Percentiles rank a stretch among this genome's conserved stretches.
Conservation (phyloP, 2,888 invertebrate genomes). For the Hedychridium roseum region DNA sequence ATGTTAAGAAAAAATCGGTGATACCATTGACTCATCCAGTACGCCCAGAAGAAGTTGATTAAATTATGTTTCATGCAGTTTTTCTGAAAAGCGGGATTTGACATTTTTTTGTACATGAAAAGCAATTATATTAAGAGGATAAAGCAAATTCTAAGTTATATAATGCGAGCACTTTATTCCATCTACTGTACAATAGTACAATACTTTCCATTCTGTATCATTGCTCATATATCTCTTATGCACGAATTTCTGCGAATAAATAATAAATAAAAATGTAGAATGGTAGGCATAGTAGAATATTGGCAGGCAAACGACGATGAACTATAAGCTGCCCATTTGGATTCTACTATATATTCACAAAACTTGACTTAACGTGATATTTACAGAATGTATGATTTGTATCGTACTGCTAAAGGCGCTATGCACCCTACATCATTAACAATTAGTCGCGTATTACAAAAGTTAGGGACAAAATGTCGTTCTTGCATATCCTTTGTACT, state of each 20-base stretch:
- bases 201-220: conserved; percentile 44
- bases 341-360: conserved; percentile 38
- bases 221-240: conserved; percentile 49
- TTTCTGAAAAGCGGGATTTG: too few species aligned
- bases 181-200: conserved; percentile 57
- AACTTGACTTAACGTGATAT: conserved; percentile 46
- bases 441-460: conserved; percentile 46
- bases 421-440: conserved; percentile 35
- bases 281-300: conserved; percentile 43
- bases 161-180: conserved; percentile 48
- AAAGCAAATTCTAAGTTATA: conserved; percentile 14
- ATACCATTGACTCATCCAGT: conserved; percentile 95
- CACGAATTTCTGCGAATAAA: conserved; percentile 56
- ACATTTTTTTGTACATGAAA: too few species aligned
- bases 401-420: conserved; percentile 37
- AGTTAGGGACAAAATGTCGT: conserved; percentile 56
- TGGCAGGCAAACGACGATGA: conserved; percentile 25
- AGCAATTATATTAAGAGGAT: background rate
- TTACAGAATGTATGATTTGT: conserved; percentile 45
- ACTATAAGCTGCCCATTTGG: conserved; percentile 37
- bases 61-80: too few species aligned
- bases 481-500: conserved; percentile 57
- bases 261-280: conserved; percentile 55
- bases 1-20: conserved; percentile 89
- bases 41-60: conserved; percentile 92